Base-by-base conservation (phyloP, 2,113 vertebrate genomes). In the Pseudonaja textilis region DNA sequence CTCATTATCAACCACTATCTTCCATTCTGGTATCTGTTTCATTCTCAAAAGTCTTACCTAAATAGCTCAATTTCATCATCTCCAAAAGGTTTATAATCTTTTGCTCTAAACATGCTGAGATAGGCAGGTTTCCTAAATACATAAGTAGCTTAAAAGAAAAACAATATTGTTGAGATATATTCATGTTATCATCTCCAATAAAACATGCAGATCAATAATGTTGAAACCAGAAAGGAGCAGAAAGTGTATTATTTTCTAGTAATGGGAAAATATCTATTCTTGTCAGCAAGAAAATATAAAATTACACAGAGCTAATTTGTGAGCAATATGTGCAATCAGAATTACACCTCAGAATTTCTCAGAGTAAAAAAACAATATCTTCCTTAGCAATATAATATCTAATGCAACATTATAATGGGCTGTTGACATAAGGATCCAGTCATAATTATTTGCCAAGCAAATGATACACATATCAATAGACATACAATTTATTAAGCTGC, bases 121-220 rank as follows among this genome's bases (percentile, higher is more conserved):
- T 99, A 99, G 96, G 99, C 98, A 57, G 98, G 99, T 98, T 99
- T 99, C 99, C 99, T 99, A 96, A 99, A 99, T 39, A 98, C 97
- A 50, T 99, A 99, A 89, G 98, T 99, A 39, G 99, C 99, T 99
- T 99, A 96, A 47, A 87, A 91, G 88, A 39, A 88, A 93, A 69
- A 74, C 93, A 10, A 96, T 95, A 94, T 50, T 64, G 94, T 52
- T 93, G 93, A 95, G 93, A 92, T 56, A 1, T 90, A 94, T 90
- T 94, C 64, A 93, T 9, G 55, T 52, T 61, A 86, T 29, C 26
- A 34, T 93, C 94, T 91, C 2, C 93, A 56, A 85, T 5, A 52
- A 34, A 81, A 39, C 34, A 39, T 81, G 20, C 34, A 81, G 34
- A 81, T 42, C 34, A 81, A 42, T 81, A 42, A 81, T 22, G 86